A percentile compares a stretch with the other conserved stretches of the same genome.
phyloP scores from a whole-genome alignment of 2,113 vertebrate genomes.

The Odontophorus gujanensis region DNA sequence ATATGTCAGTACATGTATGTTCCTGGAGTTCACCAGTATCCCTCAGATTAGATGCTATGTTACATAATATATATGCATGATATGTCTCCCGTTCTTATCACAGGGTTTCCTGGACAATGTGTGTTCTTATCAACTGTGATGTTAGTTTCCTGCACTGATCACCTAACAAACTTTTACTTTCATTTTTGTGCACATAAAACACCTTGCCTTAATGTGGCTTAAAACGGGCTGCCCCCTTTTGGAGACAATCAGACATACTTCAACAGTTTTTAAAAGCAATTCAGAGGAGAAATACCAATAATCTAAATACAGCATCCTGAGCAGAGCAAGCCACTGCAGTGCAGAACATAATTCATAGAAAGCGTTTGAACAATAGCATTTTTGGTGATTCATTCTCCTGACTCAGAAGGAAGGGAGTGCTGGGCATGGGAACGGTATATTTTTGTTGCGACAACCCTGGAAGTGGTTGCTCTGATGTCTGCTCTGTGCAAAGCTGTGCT shows the following conservation, averaged over 20 bases:
- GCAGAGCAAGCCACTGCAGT: slow-evolving; percentile 49
- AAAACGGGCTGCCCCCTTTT: slow-evolving; percentile 22
- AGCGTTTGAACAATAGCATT: slow-evolving; percentile 64
- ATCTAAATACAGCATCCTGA: slow-evolving; percentile 9
- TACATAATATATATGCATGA: background rate
- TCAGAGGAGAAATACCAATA: background rate
- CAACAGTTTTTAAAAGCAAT: background rate
- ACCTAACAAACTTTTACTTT: background rate
- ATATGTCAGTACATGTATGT: background rate
- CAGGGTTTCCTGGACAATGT: background rate
- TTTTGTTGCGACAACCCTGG: slow-evolving; percentile 37
- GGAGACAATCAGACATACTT: background rate
- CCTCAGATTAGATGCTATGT: background rate
- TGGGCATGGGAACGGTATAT: background rate
- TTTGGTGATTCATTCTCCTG: slow-evolving; percentile 72
- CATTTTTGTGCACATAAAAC: background rate
- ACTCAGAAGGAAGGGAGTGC: slow-evolving; percentile 40
- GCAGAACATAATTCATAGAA: slow-evolving; percentile 68
- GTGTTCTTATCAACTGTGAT: background rate
- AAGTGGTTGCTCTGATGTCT: background rate
- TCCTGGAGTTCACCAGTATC: background rate
- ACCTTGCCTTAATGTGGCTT: background rate
- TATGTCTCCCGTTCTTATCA: background rate
- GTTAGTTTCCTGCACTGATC: background rate
- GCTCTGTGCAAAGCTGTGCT: background rate